Evolutionary conservation across 2,113 vertebrate genomes (phyloP).

Genomic region (Rhinogobius similis): DNA sequence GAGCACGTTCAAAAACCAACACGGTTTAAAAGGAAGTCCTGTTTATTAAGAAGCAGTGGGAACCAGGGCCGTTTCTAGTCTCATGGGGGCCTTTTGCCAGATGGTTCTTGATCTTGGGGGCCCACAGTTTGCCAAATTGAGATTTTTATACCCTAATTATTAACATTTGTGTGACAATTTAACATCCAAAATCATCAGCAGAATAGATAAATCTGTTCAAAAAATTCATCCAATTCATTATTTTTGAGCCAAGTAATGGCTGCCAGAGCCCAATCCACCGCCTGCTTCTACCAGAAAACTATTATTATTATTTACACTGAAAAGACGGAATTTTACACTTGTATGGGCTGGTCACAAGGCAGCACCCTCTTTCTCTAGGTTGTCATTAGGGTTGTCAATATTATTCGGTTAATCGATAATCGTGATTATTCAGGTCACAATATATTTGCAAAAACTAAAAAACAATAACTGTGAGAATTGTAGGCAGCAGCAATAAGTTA

Average conservation of each 20-base stretch:
- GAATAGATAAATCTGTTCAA: neutral
- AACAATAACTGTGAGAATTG: no score
- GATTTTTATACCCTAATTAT: neutral
- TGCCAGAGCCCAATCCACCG: no score
- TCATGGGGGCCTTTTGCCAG: neutral
- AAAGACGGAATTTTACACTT: no score
- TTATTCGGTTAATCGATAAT: no score
- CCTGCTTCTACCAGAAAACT: no score
- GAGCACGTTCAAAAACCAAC: conserved; percentile 34
- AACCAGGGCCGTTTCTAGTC: neutral
- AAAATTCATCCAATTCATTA: neutral
- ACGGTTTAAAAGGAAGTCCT: neutral
- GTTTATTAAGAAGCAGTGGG: neutral
- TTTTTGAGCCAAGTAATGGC: neutral
- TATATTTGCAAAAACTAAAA: no score
- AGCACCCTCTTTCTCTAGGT: no score
- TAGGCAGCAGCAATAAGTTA: no score
- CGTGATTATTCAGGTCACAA: no score
- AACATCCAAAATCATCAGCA: neutral
- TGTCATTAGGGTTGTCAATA: no score
- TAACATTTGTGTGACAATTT: neutral
- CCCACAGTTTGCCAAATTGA: neutral
- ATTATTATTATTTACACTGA: no score
- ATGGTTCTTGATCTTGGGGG: neutral
- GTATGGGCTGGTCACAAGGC: no score